Conservation (phyloP, 2,113 vertebrate species). For the Sorex fumeus region DNA sequence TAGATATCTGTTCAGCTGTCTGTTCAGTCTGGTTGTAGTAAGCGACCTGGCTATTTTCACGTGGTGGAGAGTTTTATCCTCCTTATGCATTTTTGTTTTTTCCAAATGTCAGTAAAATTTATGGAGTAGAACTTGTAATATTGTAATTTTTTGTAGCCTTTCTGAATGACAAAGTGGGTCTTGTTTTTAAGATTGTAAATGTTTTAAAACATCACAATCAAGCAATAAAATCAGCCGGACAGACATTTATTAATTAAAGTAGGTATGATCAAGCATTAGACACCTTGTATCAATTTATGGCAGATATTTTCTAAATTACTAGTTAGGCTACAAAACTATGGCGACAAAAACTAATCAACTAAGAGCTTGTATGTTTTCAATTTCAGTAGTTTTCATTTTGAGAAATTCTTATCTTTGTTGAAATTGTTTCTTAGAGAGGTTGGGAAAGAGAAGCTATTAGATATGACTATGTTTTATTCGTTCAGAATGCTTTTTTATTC, state of each 20-base stretch:
- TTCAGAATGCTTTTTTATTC: constrained; percentile 8
- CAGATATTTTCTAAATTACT: constrained; percentile 67
- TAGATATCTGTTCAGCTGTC: background rate
- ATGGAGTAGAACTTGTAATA: constrained; percentile 53
- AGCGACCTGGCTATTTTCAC: constrained; percentile 35
- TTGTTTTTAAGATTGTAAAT: constrained; percentile 78
- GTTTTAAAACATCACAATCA: constrained; percentile 70
- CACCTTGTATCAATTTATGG: constrained; percentile 62
- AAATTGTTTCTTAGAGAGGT: constrained; percentile 29
- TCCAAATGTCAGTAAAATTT: constrained; percentile 63
- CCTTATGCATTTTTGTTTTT: background rate
- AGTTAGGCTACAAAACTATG: constrained; percentile 10
- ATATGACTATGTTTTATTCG: background rate
- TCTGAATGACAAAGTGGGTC: constrained; percentile 75
- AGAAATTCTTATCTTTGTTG: constrained; percentile 41
- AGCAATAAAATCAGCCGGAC: constrained; percentile 82
- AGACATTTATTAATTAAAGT: constrained; percentile 80
- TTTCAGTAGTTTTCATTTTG: constrained; percentile 49
- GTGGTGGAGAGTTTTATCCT: background rate
- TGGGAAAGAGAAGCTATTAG: constrained; percentile 17
- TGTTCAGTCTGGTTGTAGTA: background rate
- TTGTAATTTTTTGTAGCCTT: constrained; percentile 67
- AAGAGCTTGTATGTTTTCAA: constrained; percentile 49
- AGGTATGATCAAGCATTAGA: constrained; percentile 75
- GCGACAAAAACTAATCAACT: constrained; percentile 33